Evolutionary conservation across 2,113 vertebrate species (phyloP).

Genomic region (Brachirus orientalis): DNA sequence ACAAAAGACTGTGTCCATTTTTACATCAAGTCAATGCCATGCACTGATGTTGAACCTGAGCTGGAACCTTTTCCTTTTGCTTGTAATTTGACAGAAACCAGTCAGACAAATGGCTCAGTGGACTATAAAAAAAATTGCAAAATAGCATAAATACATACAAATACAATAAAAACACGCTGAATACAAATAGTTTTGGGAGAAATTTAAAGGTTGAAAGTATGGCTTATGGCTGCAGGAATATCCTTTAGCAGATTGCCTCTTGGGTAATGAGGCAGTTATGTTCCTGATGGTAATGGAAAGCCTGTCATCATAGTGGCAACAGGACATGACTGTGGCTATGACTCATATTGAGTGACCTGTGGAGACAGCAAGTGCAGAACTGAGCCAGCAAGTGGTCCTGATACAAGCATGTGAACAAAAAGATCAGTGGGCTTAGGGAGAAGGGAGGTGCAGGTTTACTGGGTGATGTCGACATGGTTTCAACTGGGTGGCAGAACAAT

Average conservation of each 20-base stretch:
- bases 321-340: slow-evolving; percentile 52
- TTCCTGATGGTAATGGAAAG: slow-evolving; percentile 58
- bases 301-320: slow-evolving; percentile 51
- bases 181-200: no score
- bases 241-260: slow-evolving; percentile 52
- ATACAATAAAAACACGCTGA: no score
- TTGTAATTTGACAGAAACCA: no score
- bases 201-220: slow-evolving; percentile 12
- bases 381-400: slow-evolving; percentile 18
- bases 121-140: no score
- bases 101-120: no score
- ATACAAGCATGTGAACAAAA: slow-evolving; percentile 38
- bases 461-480: slow-evolving; percentile 12
- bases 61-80: no score
- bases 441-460: slow-evolving; percentile 14
- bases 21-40: no score
- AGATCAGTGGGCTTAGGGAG: slow-evolving; percentile 34
- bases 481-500: slow-evolving; percentile 17
- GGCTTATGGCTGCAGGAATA: slow-evolving; percentile 32
- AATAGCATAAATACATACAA: no score
- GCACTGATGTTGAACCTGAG: no score
- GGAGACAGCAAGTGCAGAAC: slow-evolving; percentile 4
- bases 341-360: slow-evolving; percentile 30
- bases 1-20: no score
- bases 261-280: slow-evolving; percentile 64